These are phyloP conservation scores for Leuciscus waleckii DNA, from an alignment of 2,797 vertebrate genomes.

Conservation along the genomic window DNA sequence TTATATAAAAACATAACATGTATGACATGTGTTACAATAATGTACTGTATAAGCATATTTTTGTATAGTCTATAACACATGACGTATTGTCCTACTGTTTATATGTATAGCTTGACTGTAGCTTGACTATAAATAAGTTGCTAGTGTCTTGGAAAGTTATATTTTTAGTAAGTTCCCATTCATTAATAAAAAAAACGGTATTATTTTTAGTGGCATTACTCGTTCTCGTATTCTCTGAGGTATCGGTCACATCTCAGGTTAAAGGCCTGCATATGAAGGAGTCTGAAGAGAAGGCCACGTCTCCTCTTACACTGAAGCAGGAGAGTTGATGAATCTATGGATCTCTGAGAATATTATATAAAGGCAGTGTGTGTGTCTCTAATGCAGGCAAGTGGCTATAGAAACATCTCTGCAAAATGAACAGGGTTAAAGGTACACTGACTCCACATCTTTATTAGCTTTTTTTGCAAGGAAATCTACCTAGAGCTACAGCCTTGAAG, in stretches of 20 bases:
- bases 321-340: constrained; percentile 51
- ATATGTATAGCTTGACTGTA: not conserved
- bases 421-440: constrained; percentile 66
- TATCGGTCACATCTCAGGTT: not conserved
- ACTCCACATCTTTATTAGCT: not conserved
- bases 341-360: constrained; percentile 74
- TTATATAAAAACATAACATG: not conserved
- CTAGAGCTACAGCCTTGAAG: not conserved
- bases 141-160: not conserved
- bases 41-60: not conserved
- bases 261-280: constrained; percentile 61
- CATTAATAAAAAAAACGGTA: not conserved
- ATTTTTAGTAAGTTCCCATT: constrained; percentile 13
- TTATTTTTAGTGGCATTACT: constrained; percentile 8
- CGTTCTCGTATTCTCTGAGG: not conserved
- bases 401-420: constrained; percentile 63
- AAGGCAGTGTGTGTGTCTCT: constrained; percentile 37
- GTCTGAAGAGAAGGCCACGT: constrained; percentile 38
- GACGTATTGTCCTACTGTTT: not conserved
- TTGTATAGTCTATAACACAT: not conserved
- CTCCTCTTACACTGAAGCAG: constrained; percentile 65
- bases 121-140: constrained; percentile 1
- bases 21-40: not conserved
- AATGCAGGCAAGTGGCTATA: constrained; percentile 25
- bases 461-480: not conserved